Evolutionary conservation across 2,888 invertebrate species (phyloP), one percentile per base, ranked within the genome.

Genomic region (Tricholauxania praeusta): DNA sequence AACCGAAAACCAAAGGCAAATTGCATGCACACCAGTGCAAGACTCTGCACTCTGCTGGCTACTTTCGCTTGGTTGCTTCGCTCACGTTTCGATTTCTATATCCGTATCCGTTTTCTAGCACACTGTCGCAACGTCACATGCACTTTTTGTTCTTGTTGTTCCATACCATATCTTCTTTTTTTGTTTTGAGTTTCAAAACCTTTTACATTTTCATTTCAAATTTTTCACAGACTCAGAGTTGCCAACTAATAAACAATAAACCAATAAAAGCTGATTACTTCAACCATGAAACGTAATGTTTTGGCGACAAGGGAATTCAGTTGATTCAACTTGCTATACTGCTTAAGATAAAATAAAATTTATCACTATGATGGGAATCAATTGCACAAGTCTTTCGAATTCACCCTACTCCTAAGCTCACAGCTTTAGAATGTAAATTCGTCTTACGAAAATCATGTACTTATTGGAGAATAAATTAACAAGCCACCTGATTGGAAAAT

Each of bases 1-100:
- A 53, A 66, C 72, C 67, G 60, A 73, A 72, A 70, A 62, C 72
- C 67, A 72, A 71, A 75, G 72, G 75, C 64, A 74, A 66, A 75
- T 75, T 66, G 32, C 49, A 70, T 57, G 55, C 60, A 52, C 62
- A 12, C 32, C 14, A 32, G 39, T 19, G 28, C n/a, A 53, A 12
- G 22, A 28, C 28, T 28, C 28, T 22, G 39, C 48, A 59, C n/a
- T 48, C 48, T 49, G 10, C 28, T 12, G 49, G 28, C 49, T n/a
- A 39, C 51, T 57, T 60, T 32, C 57, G 55, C 55, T 47, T 19
- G 15, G 51, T 14, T 65, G 65, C 32, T 22, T 51, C 12, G 32
- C 22, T 14, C 68, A 68, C 70, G 63, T 71, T 62, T 71, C 63
- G 53, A 63, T 71, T 63, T 52, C 63, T 53, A 71, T 52, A 53